Percentiles rank a stretch among this genome's conserved stretches.
These are phyloP conservation scores for Spea hammondii DNA, from an alignment of 2,797 vertebrate genomes.

Conservation along the genomic window DNA sequence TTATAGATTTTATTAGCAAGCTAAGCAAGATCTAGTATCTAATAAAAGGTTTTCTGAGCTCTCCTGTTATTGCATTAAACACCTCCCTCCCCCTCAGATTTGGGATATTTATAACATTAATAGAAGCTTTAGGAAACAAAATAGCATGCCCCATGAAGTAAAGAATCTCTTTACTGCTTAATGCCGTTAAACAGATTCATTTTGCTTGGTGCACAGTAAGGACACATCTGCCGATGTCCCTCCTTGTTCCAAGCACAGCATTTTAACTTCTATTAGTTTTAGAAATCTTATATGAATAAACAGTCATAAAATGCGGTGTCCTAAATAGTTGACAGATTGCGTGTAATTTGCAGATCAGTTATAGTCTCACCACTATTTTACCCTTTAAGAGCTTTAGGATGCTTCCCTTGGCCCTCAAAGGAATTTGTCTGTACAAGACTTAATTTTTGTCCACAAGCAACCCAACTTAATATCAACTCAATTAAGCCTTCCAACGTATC, in stretches of 20 bases:
- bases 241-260: conserved; percentile 14
- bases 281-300: conserved; percentile 7
- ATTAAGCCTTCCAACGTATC: no score
- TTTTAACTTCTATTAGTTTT: not conserved
- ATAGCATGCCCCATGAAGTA: conserved; percentile 34
- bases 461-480: no score
- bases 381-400: no score
- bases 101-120: conserved; percentile 57
- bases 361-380: no score
- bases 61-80: conserved; percentile 51
- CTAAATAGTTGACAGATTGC: not conserved
- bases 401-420: no score
- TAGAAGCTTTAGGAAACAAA: conserved; percentile 50
- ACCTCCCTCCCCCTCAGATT: conserved; percentile 53
- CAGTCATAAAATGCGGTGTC: conserved; percentile 5
- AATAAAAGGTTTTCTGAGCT: conserved; percentile 59
- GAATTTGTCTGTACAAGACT: no score
- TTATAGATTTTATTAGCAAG: conserved; percentile 63
- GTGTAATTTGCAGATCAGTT: not conserved
- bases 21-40: conserved; percentile 58
- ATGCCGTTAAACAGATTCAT: conserved; percentile 22
- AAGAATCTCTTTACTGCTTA: conserved; percentile 25
- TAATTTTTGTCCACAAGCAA: no score
- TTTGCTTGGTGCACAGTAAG: conserved; percentile 19
- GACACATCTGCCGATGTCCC: not conserved